phyloP scores from a whole-genome alignment of 2,113 vertebrate species.

The Eptesicus fuscus region DNA sequence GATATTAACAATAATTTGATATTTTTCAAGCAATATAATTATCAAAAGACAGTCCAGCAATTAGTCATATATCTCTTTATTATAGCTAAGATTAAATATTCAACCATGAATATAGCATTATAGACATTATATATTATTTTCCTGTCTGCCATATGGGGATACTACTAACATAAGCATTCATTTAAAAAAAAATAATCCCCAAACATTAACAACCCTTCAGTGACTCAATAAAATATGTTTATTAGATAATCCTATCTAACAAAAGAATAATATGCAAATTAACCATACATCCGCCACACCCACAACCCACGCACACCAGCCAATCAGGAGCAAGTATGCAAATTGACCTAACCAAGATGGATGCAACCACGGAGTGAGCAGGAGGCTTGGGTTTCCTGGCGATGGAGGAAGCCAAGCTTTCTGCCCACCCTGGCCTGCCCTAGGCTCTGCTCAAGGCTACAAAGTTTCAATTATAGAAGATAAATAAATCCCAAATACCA shows the following conservation, averaged over 20 bases:
- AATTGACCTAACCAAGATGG: too few relatives aligned
- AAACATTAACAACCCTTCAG: neutral
- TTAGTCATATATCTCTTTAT: neutral
- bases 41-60: neutral
- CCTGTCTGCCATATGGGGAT: neutral
- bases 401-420: too few relatives aligned
- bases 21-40: neutral
- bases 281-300: too few relatives aligned
- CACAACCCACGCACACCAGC: too few relatives aligned
- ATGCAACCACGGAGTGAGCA: too few relatives aligned
- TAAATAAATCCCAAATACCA: too few relatives aligned
- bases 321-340: too few relatives aligned
- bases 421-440: too few relatives aligned
- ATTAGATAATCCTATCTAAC: neutral
- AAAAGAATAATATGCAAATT: too few relatives aligned
- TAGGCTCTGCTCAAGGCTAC: too few relatives aligned
- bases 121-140: neutral
- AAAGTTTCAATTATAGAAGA: too few relatives aligned
- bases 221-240: neutral
- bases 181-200: neutral
- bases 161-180: neutral
- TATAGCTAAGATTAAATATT: neutral
- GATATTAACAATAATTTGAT: neutral
- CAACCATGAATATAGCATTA: neutral
- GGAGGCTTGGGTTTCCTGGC: too few relatives aligned